Base-by-base conservation (phyloP, 2,797 vertebrate species). In the Bovichtus variegatus region DNA sequence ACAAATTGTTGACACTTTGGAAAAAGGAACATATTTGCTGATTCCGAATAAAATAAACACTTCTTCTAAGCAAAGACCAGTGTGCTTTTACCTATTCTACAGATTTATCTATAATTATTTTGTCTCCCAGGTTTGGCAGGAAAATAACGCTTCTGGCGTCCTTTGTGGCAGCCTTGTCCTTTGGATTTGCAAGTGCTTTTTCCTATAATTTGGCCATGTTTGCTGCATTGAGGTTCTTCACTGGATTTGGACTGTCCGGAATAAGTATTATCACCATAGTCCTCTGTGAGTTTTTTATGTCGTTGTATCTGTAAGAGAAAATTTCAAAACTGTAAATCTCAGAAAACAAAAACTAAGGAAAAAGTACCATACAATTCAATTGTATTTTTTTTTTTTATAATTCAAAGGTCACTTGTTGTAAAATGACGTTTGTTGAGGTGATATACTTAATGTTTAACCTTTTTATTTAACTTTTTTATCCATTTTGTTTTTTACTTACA, bases 171-270 rank as follows among this genome's bases (percentile, higher is more conserved):
- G 69, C 87, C 1, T 2, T 73, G 15, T 0, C 71, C 16, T 94
- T 94, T 81, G 90, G 89, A 51, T 72, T 91, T 36, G 87, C 85
- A 18, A 91, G 91, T 27, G 87, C 92, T 57, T 90, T 94, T 44
- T 92, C 93, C 2, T 21, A 71, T 50, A 87, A 86, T 66, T 94
- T 88, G 2, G 0, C 57, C 47, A 83, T 90, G 83, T 95, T 95
- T 78, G 85, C 89, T 13, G 71, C 81, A 19, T 88, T 90, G 87
- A 91, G 93, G 57, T 94, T 94, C 82, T 87, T 94, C 9, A 92
- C 92, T 25, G 95, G 94, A 74, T 7, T 94, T 13, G 89, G 86
- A 41, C 25, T 93, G 43, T 85, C 91, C 9, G 94, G 94, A 69
- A 90, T 94, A 72, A 90, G 86, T 71, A 90, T 95, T 23, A 80